These are phyloP conservation scores for Alloscopus bannaensis DNA, from an alignment of 2,888 invertebrate species.

Conservation along the genomic window DNA sequence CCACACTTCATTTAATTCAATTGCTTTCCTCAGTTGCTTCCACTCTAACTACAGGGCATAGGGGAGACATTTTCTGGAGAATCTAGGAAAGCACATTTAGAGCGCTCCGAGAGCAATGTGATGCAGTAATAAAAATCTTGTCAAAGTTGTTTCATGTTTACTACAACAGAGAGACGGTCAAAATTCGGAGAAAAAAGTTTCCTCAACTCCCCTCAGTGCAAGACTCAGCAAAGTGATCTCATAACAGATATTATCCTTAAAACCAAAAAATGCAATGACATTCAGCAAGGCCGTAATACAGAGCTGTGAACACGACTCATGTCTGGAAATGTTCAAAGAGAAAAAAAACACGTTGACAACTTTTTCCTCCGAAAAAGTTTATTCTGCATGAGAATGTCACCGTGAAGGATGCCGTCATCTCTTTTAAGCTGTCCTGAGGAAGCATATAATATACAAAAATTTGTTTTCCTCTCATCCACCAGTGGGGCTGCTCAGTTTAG, in stretches of 20 bases:
- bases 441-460: not conserved
- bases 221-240: no score
- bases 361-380: conserved; percentile 23
- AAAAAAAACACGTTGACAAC: conserved; percentile 45
- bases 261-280: conserved; percentile 20
- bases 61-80: no score
- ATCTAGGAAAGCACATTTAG: no score
- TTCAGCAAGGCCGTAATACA: conserved; percentile 36
- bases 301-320: conserved; percentile 27
- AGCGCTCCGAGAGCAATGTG: conserved; percentile 5
- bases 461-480: no score
- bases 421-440: not conserved
- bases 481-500: no score
- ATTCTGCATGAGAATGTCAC: no score
- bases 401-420: conserved; percentile 31
- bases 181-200: conserved; percentile 11
- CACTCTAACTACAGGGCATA: no score
- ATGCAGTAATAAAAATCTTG: conserved; percentile 42
- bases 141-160: conserved; percentile 28
- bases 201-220: not conserved
- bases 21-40: conserved; percentile 22
- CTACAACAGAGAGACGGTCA: conserved; percentile 3
- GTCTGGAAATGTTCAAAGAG: conserved; percentile 13
- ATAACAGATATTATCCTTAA: no score
- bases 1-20: conserved; percentile 44